A percentile compares a stretch with the other conserved stretches of the same genome.
Conservation (phyloP, 2,113 vertebrate species). For the Acrocephalus kingi region DNA sequence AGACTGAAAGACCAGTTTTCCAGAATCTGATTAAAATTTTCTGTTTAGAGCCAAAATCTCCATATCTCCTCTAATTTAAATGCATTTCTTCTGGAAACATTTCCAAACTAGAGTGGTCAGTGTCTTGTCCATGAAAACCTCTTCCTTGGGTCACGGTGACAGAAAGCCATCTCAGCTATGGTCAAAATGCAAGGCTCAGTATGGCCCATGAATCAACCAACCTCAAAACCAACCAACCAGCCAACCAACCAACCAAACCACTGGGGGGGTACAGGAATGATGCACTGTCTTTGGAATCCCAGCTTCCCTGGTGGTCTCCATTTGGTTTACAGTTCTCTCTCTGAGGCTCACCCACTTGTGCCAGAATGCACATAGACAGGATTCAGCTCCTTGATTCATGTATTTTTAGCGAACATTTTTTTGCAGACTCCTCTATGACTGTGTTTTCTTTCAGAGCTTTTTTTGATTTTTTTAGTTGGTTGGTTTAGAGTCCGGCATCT, state of each 20-base stretch:
- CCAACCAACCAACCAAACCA: not conserved
- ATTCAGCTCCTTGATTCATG: not conserved
- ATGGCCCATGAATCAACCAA: not conserved
- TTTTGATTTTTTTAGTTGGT: too few species aligned
- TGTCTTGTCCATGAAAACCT: not conserved
- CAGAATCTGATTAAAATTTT: not conserved
- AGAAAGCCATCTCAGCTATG: not conserved
- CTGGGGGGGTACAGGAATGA: rapidly evolving
- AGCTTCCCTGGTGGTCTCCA: not conserved
- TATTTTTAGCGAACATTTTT: not conserved
- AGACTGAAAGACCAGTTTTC: not conserved
- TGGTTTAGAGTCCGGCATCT: not conserved
- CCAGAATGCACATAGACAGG: not conserved
- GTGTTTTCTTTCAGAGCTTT: not conserved
- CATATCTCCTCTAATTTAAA: not conserved
- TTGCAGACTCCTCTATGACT: not conserved
- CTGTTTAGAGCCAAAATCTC: not conserved
- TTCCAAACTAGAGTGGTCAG: not conserved
- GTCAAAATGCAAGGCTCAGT: not conserved
- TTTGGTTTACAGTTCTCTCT: not conserved
- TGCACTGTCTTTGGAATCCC: not conserved
- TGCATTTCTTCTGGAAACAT: not conserved
- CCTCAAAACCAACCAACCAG: not conserved
- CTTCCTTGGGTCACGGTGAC: not conserved
- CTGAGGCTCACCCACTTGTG: not conserved